A percentile compares a stretch with the other conserved stretches of the same genome.
phyloP scores from a whole-genome alignment of 2,797 vertebrate species.

The Synaphobranchus kaupii region DNA sequence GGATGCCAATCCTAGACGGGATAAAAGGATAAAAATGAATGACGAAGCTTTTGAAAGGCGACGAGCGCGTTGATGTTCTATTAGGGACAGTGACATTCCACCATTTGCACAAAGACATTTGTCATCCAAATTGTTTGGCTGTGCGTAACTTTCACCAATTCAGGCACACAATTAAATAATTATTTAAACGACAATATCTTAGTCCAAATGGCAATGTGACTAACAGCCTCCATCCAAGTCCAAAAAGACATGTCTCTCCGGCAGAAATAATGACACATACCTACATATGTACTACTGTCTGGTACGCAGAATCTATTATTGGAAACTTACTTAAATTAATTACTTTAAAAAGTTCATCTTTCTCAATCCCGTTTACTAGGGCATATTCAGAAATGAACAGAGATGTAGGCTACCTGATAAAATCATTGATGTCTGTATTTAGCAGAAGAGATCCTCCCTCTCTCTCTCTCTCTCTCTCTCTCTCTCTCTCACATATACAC shows the following conservation, averaged over 20 bases:
- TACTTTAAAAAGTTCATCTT: background rate
- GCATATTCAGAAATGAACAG: background rate
- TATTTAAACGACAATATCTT: too few species aligned
- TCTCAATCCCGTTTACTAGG: background rate
- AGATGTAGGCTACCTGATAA: background rate
- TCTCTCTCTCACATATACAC: constrained; percentile 2
- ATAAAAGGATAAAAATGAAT: too few species aligned
- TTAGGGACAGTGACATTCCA: too few species aligned
- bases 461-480: background rate
- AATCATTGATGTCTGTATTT: background rate
- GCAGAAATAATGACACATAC: background rate
- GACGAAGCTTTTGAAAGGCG: too few species aligned
- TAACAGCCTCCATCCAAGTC: too few species aligned
- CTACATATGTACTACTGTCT: background rate
- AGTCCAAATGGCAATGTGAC: too few species aligned
- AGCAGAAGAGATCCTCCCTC: background rate
- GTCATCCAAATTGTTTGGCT: too few species aligned
- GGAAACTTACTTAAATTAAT: background rate
- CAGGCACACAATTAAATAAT: too few species aligned
- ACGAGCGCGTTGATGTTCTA: too few species aligned
- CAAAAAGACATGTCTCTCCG: background rate
- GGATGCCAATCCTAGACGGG: too few species aligned
- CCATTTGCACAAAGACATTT: too few species aligned
- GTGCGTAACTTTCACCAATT: too few species aligned
- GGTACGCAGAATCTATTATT: background rate